Evolutionary conservation across 2,113 vertebrate species (phyloP).

Genomic region (Corythornis vintsioides): DNA sequence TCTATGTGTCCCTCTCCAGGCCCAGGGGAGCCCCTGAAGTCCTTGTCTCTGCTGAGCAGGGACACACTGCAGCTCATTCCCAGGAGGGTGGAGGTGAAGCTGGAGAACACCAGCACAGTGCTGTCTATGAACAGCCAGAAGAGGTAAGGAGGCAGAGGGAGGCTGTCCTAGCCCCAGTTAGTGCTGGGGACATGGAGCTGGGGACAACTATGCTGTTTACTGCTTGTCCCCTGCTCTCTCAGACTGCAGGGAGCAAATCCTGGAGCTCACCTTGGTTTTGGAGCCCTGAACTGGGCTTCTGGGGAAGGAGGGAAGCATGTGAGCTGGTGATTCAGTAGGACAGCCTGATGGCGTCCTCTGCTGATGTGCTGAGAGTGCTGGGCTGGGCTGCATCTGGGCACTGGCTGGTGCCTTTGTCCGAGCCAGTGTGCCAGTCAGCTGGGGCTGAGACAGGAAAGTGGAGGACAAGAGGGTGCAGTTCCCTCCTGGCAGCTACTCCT

Average conservation of each 20-base stretch:
- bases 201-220: fast-evolving
- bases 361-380: not conserved
- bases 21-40: not conserved
- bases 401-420: not conserved
- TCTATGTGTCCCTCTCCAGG: not conserved
- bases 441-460: not conserved
- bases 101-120: slow-evolving; percentile 90
- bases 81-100: slow-evolving; percentile 84
- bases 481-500: not conserved
- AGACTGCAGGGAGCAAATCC: fast-evolving
- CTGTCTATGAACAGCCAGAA: slow-evolving; percentile 97
- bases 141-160: slow-evolving; percentile 73
- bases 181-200: not conserved
- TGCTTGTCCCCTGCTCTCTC: not conserved
- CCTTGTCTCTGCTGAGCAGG: slow-evolving; percentile 73
- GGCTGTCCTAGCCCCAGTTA: not conserved
- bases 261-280: not conserved
- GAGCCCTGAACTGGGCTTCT: not conserved
- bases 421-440: not conserved
- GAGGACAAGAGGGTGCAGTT: not conserved
- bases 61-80: slow-evolving; percentile 82
- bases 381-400: not conserved
- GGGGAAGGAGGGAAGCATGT: not conserved
- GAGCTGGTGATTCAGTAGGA: not conserved
- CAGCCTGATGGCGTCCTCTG: not conserved